Percentiles rank a stretch among this genome's conserved stretches.
Evolutionary conservation across 2,888 invertebrate genomes (phyloP).

Genomic region (Agrotis clavis): DNA sequence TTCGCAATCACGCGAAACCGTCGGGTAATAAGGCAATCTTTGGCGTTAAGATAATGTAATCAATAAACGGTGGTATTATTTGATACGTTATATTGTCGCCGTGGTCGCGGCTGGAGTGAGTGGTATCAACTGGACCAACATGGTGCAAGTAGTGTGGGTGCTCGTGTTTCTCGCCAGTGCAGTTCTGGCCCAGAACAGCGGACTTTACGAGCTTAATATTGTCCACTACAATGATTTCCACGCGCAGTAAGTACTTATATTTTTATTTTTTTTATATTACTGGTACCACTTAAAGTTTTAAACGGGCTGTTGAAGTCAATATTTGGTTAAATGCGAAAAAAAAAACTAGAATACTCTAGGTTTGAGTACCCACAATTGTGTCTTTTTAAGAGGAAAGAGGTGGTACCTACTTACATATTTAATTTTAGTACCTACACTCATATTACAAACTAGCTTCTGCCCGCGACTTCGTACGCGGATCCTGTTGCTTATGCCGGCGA

Average conservation of each 20-base stretch:
- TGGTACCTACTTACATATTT: no score
- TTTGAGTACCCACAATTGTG: no score
- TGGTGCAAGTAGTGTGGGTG: slow-evolving; percentile 64
- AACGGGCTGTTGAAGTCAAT: no score
- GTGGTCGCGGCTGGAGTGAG: neutral
- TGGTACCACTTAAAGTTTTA: no score
- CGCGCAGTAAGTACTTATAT: slow-evolving; percentile 86
- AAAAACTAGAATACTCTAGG: no score
- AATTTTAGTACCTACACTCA: no score
- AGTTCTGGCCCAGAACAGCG: slow-evolving; percentile 69
- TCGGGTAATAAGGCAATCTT: slow-evolving; percentile 41
- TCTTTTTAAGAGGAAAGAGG: no score
- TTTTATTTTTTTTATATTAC: neutral
- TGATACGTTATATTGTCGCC: slow-evolving; percentile 28
- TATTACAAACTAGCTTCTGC: no score
- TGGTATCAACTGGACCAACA: slow-evolving; percentile 28
- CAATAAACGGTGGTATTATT: slow-evolving; percentile 39
- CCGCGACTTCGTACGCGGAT: no score
- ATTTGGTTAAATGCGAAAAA: no score
- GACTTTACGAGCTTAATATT: slow-evolving; percentile 82
- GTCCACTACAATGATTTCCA: slow-evolving; percentile 91
- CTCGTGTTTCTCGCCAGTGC: slow-evolving; percentile 65
- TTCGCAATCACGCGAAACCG: neutral
- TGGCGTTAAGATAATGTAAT: slow-evolving; percentile 34
- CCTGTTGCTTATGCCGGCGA: no score